Percentiles rank a stretch among this genome's conserved stretches.
These are phyloP conservation scores for Pomatorhinus ruficollis DNA, from an alignment of 2,113 vertebrate species.

Conservation along the genomic window DNA sequence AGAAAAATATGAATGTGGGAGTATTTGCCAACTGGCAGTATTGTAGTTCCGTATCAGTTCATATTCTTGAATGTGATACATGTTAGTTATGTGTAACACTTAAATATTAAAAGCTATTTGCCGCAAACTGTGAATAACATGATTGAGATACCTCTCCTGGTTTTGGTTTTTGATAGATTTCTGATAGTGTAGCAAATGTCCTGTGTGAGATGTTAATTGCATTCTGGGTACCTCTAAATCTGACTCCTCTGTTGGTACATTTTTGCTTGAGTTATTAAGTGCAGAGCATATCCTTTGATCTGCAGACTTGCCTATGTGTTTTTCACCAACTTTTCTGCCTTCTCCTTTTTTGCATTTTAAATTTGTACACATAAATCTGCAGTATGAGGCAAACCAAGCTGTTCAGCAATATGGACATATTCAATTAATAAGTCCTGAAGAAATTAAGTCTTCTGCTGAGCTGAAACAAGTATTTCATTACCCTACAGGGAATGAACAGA, in stretches of 20 bases:
- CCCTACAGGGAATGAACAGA: neutral
- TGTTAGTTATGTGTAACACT: neutral
- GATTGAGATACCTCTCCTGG: neutral
- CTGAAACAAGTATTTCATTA: neutral
- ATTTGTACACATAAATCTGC: neutral
- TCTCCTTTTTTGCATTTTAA: neutral
- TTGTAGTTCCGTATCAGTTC: neutral
- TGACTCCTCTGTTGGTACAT: neutral
- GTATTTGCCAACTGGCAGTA: neutral
- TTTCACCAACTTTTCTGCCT: neutral
- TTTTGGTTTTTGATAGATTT: neutral
- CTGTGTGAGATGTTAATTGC: neutral
- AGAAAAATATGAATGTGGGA: neutral
- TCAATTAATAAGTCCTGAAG: neutral
- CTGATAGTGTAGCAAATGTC: neutral
- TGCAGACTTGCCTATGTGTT: neutral
- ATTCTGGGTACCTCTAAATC: neutral
- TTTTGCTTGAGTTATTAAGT: neutral
- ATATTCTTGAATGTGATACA: neutral
- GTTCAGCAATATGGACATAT: neutral
- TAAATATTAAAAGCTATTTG: neutral
- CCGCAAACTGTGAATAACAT: neutral
- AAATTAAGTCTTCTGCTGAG: neutral
- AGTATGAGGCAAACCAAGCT: neutral
- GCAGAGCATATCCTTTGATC: neutral